A percentile compares a stretch with the other conserved stretches of the same genome.
Evolutionary conservation across 2,113 vertebrate genomes (phyloP).

Genomic region (Anoplopoma fimbria): DNA sequence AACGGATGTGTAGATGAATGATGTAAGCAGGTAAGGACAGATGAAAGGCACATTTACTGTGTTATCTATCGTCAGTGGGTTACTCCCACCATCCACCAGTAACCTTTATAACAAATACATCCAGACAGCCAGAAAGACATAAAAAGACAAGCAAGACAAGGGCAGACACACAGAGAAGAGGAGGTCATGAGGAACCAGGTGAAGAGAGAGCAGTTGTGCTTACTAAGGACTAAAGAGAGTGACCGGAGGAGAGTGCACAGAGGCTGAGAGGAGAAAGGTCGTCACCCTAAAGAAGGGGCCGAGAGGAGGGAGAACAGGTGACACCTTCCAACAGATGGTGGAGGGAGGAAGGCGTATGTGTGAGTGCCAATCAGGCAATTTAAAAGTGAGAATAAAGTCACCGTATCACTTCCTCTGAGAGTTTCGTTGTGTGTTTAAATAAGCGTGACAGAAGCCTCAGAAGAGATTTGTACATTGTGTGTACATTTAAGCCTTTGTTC

Average conservation of each 20-base stretch:
- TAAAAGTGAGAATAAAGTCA: not conserved
- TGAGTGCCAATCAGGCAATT: not conserved
- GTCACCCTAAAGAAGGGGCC: conserved; percentile 21
- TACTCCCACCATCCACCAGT: not conserved
- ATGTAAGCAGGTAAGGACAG: conserved; percentile 15
- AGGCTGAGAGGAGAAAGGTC: conserved; percentile 37
- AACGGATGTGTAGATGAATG: not conserved
- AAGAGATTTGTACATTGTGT: not conserved
- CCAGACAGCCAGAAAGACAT: not conserved
- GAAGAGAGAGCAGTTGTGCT: conserved; percentile 61
- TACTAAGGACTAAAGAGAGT: conserved; percentile 40
- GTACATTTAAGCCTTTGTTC: not conserved
- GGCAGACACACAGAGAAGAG: not conserved
- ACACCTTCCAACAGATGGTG: conserved; percentile 64
- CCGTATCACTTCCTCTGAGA: not conserved
- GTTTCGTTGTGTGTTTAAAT: not conserved
- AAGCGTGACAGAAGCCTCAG: not conserved
- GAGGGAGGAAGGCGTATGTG: not conserved
- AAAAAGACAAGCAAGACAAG: conserved; percentile 1
- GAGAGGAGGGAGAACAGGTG: conserved; percentile 41
- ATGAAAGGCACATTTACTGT: conserved; percentile 9
- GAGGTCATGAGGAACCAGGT: conserved; percentile 28
- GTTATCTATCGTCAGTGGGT: conserved; percentile 10
- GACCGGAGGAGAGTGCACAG: conserved; percentile 35
- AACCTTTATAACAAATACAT: not conserved